Evolutionary conservation across 2,888 invertebrate species (phyloP), one percentile per base, ranked within the genome.

Genomic region (Drosophila kuntzei): DNA sequence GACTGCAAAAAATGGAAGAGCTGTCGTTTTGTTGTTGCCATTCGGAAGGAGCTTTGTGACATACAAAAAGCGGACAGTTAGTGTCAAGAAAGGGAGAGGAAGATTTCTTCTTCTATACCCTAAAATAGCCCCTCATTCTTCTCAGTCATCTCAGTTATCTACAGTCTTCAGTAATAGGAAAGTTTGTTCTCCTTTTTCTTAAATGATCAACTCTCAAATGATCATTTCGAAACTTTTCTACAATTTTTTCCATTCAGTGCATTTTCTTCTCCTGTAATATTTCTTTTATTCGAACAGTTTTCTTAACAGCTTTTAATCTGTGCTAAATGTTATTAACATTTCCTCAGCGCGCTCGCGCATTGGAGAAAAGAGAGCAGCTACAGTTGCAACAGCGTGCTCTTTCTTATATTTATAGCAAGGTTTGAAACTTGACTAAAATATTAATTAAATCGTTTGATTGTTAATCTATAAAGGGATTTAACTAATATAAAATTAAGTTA

Each of bases 1-100:
- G 76, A 82, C 86, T 80, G 68, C 63, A 74, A 81, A 85, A 85
- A 82, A 47, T 76, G 59, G 65, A 57, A 51, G 62, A 68, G 47
- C 16, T 36, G 41, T 66, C 74, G 39, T 41, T 61, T 64, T 61
- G 80, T 68, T 76, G 47, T 32, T 63, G 63, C 47, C 59, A 57
- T 60, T 44, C 66, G 68, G 49, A 65, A 53, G 57, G 18, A 32
- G 4, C 29, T 8, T 20, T 20, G 12, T 47, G 47, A 32, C 47
- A 20, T 2, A 46, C 27, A 11, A 47, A 8, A 32, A 20, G 29
- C 18, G 0, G 18, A 11, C 16, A 27, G 14, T 29, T 18, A 8
- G 46, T 18, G 29, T 47, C 3, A 16, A 25, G 2, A 12, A 12
- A 2, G 20, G n/a, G 43, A n/a, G 25, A 0, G n/a, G 20, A 3